phyloP scores from a whole-genome alignment of 2,797 vertebrate genomes.

The Echiichthys vipera region DNA sequence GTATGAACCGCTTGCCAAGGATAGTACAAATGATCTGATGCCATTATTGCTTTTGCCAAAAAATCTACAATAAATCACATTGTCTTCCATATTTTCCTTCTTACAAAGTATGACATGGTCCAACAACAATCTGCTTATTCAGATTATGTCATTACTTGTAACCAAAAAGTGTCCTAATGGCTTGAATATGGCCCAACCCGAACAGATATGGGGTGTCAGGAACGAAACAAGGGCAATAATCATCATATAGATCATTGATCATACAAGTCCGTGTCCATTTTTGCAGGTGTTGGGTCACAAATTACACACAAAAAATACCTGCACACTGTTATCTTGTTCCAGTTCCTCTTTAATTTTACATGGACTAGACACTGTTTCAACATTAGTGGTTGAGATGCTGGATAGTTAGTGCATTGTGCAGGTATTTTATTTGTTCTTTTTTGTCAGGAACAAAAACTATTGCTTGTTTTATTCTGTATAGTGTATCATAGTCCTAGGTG shows the following conservation, averaged over 20 bases:
- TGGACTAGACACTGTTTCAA: no score
- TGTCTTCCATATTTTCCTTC: conserved; percentile 16
- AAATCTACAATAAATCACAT: conserved; percentile 1
- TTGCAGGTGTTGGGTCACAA: no score
- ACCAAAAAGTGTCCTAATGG: conserved; percentile 5
- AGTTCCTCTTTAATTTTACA: no score
- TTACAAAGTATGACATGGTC: background rate
- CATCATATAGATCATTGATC: background rate
- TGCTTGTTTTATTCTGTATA: no score
- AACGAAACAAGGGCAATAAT: background rate
- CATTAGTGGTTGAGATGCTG: no score
- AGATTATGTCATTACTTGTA: background rate
- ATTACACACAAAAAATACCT: no score
- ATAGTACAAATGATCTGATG: conserved; percentile 19
- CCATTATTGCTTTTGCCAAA: conserved; percentile 5
- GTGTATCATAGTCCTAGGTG: no score
- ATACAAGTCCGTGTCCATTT: no score
- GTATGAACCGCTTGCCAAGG: conserved; percentile 4
- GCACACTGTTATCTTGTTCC: no score
- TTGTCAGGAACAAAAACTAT: background rate
- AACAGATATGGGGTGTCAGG: background rate
- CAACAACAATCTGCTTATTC: conserved; percentile 1
- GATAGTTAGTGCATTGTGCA: no score
- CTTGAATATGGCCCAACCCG: background rate
- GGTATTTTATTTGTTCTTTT: no score